Base-by-base conservation (phyloP, 2,888 invertebrate species). In the Aleiodes testaceus region DNA sequence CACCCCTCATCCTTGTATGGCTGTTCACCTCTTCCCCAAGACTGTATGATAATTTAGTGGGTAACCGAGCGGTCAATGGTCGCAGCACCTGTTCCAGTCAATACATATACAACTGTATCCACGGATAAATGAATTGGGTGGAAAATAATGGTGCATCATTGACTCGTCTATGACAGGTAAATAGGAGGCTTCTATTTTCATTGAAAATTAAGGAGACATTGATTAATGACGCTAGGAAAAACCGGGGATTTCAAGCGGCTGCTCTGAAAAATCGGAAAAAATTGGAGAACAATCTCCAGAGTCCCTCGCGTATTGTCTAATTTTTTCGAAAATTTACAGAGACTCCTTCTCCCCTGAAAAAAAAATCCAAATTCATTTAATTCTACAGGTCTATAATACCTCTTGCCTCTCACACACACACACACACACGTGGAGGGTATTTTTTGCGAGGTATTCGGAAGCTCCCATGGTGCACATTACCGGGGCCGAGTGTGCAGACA, bases 11-110 rank as follows among this genome's bases (percentile, higher is more conserved):
- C 52, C 52, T 18, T 30, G 59, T 11, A 20, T 59, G 42, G 36
- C 63, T 44, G 45, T 63, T 45, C 22, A 63, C 45, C 45, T 45
- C 45, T 47, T 45, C 14, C 45, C 14, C 45, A 63, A 16, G 72
- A 73, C 75, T 77, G 77, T 81, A 81, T 81, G 81, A 83, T 82
- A 82, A 83, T 81, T 83, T 79, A 81, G 78, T 77, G 79, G 82
- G 80, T 79, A 80, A 79, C 79, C 76, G 76, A 79, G 71, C 74
- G 74, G 75, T 76, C 75, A 76, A 76, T 76, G 75, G 74, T 76
- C 75, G 75, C 74, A 59, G 75, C 78, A 73, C 73, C 73, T 74
- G 68, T 74, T 76, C 71, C 65, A 55, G 66, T 67, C 73, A 70
- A 69, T 72, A 70, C 16, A 69, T 12, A 66, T 70, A 68, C 79